Percentiles rank a stretch among this genome's conserved stretches.
These are phyloP conservation scores for Orchestes rusci DNA, from an alignment of 2,888 invertebrate genomes.

Conservation along the genomic window DNA sequence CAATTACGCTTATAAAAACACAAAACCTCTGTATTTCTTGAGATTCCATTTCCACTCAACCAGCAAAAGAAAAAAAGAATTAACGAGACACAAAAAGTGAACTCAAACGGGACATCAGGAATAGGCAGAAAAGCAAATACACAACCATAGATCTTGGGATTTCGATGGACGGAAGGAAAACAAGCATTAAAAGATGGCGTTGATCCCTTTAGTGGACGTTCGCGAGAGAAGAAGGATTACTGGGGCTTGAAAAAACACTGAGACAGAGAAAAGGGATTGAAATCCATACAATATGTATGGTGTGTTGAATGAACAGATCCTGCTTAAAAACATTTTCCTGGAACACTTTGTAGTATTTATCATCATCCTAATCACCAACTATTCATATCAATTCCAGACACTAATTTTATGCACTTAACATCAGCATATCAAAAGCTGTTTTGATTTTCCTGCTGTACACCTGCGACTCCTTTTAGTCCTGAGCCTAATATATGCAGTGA, in stretches of 20 bases:
- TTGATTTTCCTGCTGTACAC: conserved; percentile 21
- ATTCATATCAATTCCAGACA: no score
- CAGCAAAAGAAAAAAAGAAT: no score
- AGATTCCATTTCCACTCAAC: no score
- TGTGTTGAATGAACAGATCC: no score
- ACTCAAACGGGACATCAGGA: conserved; percentile 5
- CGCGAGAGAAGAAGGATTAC: conserved; percentile 27
- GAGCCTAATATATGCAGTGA: conserved; percentile 15
- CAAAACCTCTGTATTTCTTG: no score
- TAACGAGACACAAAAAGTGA: no score
- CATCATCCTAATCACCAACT: no score
- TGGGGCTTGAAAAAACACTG: conserved; percentile 24
- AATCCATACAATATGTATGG: conserved; percentile 20
- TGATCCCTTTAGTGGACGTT: conserved; percentile 34
- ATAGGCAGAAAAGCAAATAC: conserved; percentile 26
- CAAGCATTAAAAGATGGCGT: conserved; percentile 34
- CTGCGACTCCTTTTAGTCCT: conserved; percentile 19
- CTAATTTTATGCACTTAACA: conserved; percentile 23
- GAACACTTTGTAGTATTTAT: no score
- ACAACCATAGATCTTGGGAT: conserved; percentile 33
- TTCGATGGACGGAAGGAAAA: conserved; percentile 34
- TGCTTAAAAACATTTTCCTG: no score
- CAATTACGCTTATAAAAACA: no score
- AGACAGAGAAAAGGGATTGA: conserved; percentile 14
- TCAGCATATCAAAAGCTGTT: conserved; percentile 21